phyloP scores from a whole-genome alignment of 2,888 invertebrate genomes.

The Carpatolechia fugitivella region DNA sequence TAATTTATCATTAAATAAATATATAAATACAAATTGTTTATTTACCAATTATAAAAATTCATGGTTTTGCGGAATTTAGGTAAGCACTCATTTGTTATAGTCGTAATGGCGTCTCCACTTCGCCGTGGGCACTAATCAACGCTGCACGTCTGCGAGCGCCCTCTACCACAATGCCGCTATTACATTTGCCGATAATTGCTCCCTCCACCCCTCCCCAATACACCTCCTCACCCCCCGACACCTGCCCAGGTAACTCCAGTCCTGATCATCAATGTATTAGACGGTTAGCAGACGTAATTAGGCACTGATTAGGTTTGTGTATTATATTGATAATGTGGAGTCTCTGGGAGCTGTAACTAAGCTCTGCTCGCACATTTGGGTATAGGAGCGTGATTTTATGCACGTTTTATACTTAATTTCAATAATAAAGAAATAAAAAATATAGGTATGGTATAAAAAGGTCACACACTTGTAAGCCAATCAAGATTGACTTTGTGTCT shows the following conservation, averaged over 20 bases:
- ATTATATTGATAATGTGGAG: background rate
- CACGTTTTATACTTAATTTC: too few species aligned
- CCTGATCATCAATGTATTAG: background rate
- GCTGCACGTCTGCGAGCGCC: constrained; percentile 57
- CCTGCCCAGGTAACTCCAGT: constrained; percentile 21
- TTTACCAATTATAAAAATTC: too few species aligned
- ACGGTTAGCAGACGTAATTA: background rate
- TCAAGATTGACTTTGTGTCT: too few species aligned
- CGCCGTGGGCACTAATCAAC: constrained; percentile 65
- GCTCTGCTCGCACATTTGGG: too few species aligned
- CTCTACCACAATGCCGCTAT: constrained; percentile 75
- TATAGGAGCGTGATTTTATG: too few species aligned
- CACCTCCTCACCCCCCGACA: constrained; percentile 32
- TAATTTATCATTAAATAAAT: too few species aligned
- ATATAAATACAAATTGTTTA: too few species aligned
- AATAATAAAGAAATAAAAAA: too few species aligned
- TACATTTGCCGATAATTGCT: constrained; percentile 77
- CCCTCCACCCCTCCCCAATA: background rate
- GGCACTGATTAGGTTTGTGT: background rate
- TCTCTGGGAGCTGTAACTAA: too few species aligned
- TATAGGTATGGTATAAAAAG: too few species aligned
- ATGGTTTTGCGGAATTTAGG: too few species aligned
- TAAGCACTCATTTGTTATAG: background rate
- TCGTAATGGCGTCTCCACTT: constrained; percentile 34
- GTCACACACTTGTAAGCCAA: too few species aligned